A percentile compares a stretch with the other conserved stretches of the same genome.
phyloP scores from a whole-genome alignment of 1,140 invertebrate species.

The Cryptotermes secundus region DNA sequence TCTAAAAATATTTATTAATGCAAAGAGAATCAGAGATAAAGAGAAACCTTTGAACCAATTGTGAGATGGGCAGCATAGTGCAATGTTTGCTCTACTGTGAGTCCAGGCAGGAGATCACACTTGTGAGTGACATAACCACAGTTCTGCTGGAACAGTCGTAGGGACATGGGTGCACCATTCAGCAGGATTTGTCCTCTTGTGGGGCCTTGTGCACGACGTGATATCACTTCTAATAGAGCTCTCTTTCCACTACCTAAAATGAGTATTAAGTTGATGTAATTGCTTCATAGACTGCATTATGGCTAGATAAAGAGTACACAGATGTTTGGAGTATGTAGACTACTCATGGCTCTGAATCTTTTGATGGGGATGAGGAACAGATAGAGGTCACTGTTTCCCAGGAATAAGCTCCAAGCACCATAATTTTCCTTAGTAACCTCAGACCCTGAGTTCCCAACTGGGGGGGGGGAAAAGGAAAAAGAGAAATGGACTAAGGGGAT shows the following conservation, averaged over 20 bases:
- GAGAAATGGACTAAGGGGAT: no score
- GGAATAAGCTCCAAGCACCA: no score
- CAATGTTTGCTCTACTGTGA: constrained; percentile 83
- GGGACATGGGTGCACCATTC: constrained; percentile 77
- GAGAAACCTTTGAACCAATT: constrained; percentile 57
- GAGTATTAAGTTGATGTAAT: not conserved
- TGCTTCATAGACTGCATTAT: no score
- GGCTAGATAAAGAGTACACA: not conserved
- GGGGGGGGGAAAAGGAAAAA: no score
- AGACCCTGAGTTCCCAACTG: no score
- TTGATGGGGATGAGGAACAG: no score
- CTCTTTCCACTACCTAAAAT: constrained; percentile 80
- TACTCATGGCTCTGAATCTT: no score
- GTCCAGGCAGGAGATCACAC: constrained; percentile 76
- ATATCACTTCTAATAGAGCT: constrained; percentile 86
- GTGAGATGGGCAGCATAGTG: constrained; percentile 69
- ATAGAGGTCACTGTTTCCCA: no score
- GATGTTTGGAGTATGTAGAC: no score
- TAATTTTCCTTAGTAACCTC: no score
- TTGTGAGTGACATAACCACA: constrained; percentile 84
- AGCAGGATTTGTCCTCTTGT: constrained; percentile 81
- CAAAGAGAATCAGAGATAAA: not conserved
- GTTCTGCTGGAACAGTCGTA: constrained; percentile 77
- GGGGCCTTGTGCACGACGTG: constrained; percentile 69
- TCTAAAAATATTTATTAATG: no score